phyloP scores from a whole-genome alignment of 2,888 invertebrate species.

The Merodon equestris region DNA sequence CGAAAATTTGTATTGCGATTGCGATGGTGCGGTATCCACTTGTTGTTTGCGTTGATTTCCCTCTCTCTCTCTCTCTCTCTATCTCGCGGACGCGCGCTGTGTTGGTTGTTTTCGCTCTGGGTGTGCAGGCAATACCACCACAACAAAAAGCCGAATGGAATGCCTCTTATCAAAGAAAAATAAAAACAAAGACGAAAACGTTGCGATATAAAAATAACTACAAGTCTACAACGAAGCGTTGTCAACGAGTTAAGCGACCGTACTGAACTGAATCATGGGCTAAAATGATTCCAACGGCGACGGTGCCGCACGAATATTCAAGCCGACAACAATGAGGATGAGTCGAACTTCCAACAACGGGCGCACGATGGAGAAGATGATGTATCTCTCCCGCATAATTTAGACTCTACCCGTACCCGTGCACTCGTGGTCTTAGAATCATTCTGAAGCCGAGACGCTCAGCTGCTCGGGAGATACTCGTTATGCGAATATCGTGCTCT shows the following conservation, averaged over 20 bases:
- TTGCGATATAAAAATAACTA: conserved; percentile 48
- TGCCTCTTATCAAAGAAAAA: conserved; percentile 55
- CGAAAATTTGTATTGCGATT: conserved; percentile 32
- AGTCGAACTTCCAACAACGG: conserved; percentile 26
- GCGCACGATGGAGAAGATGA: conserved; percentile 33
- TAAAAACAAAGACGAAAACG: conserved; percentile 32
- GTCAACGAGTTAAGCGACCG: conserved; percentile 67
- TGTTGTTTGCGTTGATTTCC: conserved; percentile 24
- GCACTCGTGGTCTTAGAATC: not conserved
- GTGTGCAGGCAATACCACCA: conserved; percentile 37
- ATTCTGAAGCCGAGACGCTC: not conserved
- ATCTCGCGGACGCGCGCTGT: not conserved
- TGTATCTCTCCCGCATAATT: conserved; percentile 63
- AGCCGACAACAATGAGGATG: conserved; percentile 16
- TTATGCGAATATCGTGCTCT: too few species aligned
- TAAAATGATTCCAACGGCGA: conserved; percentile 32
- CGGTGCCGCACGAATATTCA: conserved; percentile 34
- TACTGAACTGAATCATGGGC: conserved; percentile 68
- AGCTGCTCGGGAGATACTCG: not conserved
- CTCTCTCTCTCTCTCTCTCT: too few species aligned
- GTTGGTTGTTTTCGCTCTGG: not conserved
- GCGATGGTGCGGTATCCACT: conserved; percentile 48
- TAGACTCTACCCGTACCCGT: conserved; percentile 23
- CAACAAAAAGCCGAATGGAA: conserved; percentile 59
- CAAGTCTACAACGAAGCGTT: conserved; percentile 40